Evolutionary conservation across 1,140 invertebrate genomes (phyloP), one percentile per base, ranked within the genome.

Genomic region (Zaprionus camerounensis): DNA sequence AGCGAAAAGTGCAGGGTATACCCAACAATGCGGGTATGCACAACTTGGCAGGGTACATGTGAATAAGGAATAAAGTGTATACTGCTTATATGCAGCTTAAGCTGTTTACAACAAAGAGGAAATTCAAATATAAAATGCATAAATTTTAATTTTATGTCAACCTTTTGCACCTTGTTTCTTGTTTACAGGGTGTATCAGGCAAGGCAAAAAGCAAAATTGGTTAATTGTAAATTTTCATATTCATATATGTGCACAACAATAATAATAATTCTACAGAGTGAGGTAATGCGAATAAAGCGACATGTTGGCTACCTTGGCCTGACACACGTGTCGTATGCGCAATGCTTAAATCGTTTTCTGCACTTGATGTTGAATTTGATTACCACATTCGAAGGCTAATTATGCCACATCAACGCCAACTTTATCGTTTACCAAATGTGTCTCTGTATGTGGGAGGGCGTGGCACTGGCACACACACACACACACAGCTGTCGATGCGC

Each of bases 401-500:
- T 72, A 76, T 67, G 63, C 64, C 75, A 64, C 70, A 77, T 77
- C 70, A 73, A 57, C 74, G 70, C 28, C 38, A 71, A 71, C 34
- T 73, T 75, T 70, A 41, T 57, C 59, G 63, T n/a, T 72, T 49
- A 72, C 17, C 57, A 67, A 58, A 53, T 11, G 6, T 62, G 41
- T 46, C 9, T 34, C 9, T 41, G 31, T 59, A 12, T 24, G 12
- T 26, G 11, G 38, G 20, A 61, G 71, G 36, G 34, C 24, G 51
- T 38, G 36, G 22, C 28, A 26, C 13, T 34, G 15, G 49, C n/a
- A 22, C 31, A 38, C 24, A 49, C 38, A 44, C 17, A 31, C 28
- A 17, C 17, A 17, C 13, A 55, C 15, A n/a, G 26, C 17, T 28
- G 26, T 15, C 38, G 38, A 15, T 68, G 26, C 49, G 20, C 13